Evolutionary conservation across 2,113 vertebrate species (phyloP).

Genomic region (Ceyx melanurus): DNA sequence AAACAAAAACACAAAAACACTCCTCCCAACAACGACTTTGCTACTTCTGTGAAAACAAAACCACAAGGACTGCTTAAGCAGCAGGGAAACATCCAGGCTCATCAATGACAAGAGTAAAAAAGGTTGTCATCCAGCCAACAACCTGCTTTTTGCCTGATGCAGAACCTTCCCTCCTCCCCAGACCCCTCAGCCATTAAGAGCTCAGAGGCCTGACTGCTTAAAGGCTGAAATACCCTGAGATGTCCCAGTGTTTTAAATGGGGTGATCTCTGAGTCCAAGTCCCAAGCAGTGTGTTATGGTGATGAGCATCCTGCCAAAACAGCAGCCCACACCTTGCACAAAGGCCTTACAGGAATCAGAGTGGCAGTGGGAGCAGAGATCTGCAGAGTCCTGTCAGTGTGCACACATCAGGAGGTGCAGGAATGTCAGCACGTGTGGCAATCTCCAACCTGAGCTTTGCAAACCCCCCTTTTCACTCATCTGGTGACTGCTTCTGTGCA

Average conservation of each 20-base stretch:
- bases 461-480: background rate
- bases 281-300: background rate
- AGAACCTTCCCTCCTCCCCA: background rate
- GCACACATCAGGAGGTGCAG: background rate
- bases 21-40: background rate
- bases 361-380: background rate
- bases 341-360: background rate
- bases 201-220: background rate
- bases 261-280: background rate
- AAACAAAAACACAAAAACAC: background rate
- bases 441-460: background rate
- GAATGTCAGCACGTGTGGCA: background rate
- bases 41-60: background rate
- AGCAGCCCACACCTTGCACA: background rate
- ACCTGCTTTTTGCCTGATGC: background rate
- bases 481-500: background rate
- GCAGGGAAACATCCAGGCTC: background rate
- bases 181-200: background rate
- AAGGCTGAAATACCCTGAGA: background rate
- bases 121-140: background rate
- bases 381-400: background rate
- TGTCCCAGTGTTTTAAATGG: background rate
- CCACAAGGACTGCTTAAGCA: background rate
- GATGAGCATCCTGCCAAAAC: background rate
- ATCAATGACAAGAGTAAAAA: rapidly evolving